Percentiles rank a stretch among this genome's conserved stretches.
These are phyloP conservation scores for Drosophila phalerata DNA, from an alignment of 2,888 invertebrate genomes.

Conservation along the genomic window DNA sequence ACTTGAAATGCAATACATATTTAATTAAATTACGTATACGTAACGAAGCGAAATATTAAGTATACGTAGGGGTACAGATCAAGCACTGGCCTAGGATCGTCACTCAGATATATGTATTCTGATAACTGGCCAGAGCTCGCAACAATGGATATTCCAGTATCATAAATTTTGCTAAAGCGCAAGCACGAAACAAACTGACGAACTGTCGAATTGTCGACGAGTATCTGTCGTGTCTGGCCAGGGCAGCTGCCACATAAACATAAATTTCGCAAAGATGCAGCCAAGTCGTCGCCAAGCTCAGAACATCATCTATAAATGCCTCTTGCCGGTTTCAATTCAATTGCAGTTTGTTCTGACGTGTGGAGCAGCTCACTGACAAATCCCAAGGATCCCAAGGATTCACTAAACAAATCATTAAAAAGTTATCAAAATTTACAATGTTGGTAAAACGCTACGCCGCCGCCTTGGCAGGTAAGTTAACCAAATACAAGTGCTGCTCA, in stretches of 20 bases:
- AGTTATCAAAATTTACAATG: conserved; percentile 21
- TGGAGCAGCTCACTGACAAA: conserved; percentile 39
- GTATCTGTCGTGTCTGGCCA: conserved; percentile 35
- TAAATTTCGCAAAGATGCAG: conserved; percentile 82
- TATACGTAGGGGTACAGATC: conserved; percentile 51
- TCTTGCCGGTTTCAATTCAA: conserved; percentile 27
- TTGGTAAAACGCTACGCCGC: conserved; percentile 34
- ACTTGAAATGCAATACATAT: conserved; percentile 71
- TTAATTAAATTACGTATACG: conserved; percentile 68
- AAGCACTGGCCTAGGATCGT: conserved; percentile 20
- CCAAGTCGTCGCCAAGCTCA: conserved; percentile 37
- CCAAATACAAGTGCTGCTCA: conserved; percentile 50
- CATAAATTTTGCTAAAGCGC: conserved; percentile 79
- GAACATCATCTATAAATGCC: conserved; percentile 67
- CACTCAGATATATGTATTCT: conserved; percentile 33
- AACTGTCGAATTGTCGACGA: conserved; percentile 36
- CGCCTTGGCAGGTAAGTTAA: conserved; percentile 69
- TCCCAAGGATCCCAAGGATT: conserved; percentile 39
- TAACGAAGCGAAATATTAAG: conserved; percentile 61
- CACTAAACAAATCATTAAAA: not conserved
- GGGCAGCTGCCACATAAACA: conserved; percentile 79
- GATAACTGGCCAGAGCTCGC: conserved; percentile 52
- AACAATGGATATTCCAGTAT: conserved; percentile 81
- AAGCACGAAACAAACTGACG: conserved; percentile 63
- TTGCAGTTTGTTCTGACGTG: conserved; percentile 57